phyloP scores from a whole-genome alignment of 2,113 vertebrate species.

The Prochilodus magdalenae region DNA sequence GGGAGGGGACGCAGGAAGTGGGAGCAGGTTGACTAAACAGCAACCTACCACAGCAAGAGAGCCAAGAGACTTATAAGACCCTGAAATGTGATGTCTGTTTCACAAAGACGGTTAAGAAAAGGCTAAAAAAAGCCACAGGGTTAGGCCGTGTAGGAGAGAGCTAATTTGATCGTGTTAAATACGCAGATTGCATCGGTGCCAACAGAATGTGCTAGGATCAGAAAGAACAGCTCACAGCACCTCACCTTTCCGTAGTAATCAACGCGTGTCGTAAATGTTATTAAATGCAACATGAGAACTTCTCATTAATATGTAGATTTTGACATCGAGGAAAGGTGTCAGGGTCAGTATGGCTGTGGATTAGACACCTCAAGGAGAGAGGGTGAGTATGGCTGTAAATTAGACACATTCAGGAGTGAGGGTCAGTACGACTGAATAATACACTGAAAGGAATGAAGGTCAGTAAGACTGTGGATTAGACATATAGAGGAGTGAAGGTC shows the following conservation, averaged over 20 bases:
- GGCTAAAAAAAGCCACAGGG: neutral
- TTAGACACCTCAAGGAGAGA: too few species aligned
- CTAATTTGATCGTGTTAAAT: neutral
- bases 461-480: too few species aligned
- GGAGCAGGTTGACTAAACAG: slow-evolving; percentile 42
- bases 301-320: neutral
- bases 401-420: too few species aligned
- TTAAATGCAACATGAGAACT: neutral
- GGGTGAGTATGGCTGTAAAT: too few species aligned
- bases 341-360: too few species aligned
- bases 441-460: too few species aligned
- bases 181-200: neutral
- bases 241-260: neutral
- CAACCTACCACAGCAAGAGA: too few species aligned
- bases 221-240: neutral
- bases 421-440: too few species aligned
- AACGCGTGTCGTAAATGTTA: neutral
- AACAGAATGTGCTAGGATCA: slow-evolving; percentile 13
- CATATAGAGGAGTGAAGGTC: too few species aligned
- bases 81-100: neutral
- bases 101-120: neutral
- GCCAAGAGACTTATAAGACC: neutral
- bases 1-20: slow-evolving; percentile 28
- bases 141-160: neutral
- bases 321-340: neutral